phyloP scores from a whole-genome alignment of 2,888 invertebrate species.

The Sinopyrophorus schimmeli region DNA sequence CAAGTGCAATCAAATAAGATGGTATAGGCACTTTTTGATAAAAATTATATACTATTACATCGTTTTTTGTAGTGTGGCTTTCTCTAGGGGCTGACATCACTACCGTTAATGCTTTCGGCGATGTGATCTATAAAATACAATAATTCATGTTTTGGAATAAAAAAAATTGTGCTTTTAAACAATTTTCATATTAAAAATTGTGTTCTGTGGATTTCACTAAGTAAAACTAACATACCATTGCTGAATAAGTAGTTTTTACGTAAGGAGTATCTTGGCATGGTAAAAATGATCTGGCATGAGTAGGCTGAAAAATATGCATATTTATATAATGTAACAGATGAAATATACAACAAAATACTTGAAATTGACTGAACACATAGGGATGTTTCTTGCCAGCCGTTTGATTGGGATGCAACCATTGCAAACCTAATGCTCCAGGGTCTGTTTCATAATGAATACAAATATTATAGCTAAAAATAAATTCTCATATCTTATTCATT shows the following conservation, averaged over 20 bases:
- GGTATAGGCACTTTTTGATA: constrained; percentile 82
- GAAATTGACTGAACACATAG: constrained; percentile 83
- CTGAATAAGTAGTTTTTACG: constrained; percentile 79
- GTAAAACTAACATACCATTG: constrained; percentile 52
- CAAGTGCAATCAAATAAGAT: constrained; percentile 87
- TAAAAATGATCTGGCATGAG: constrained; percentile 84
- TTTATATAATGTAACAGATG: too few relatives aligned
- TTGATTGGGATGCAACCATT: constrained; percentile 86
- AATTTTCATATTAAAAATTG: not conserved
- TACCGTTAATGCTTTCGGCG: constrained; percentile 74
- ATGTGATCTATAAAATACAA: constrained; percentile 62
- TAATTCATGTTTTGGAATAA: not conserved
- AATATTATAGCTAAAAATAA: constrained; percentile 59
- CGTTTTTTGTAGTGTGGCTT: constrained; percentile 59
- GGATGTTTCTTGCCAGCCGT: constrained; percentile 86
- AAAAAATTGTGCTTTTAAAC: not conserved
- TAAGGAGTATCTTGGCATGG: constrained; percentile 94
- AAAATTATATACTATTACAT: constrained; percentile 61
- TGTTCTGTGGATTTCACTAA: not conserved
- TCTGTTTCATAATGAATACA: constrained; percentile 76
- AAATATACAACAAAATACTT: too few relatives aligned
- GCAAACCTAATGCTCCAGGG: constrained; percentile 79
- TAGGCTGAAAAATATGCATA: constrained; percentile 63
- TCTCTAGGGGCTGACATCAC: constrained; percentile 97
- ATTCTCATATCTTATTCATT: not conserved